phyloP scores from a whole-genome alignment of 2,797 vertebrate genomes.

The Pogonophryne albipinna region DNA sequence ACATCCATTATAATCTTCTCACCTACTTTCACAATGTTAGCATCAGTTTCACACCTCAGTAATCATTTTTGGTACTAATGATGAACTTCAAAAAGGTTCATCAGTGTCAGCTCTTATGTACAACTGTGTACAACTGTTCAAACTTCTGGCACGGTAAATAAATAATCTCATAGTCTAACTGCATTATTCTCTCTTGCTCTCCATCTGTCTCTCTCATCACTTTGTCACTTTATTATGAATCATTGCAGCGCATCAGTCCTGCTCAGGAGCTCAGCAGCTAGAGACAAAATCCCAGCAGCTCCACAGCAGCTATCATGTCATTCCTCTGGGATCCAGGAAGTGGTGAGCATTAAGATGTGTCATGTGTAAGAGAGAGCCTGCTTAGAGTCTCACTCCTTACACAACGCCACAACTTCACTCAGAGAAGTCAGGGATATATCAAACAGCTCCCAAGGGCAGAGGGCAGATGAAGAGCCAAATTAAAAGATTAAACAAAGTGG shows the following conservation, averaged over 20 bases:
- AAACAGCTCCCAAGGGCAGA: slow-evolving; percentile 55
- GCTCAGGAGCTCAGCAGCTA: slow-evolving; percentile 28
- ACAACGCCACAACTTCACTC: slow-evolving; percentile 25
- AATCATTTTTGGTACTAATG: slow-evolving; percentile 9
- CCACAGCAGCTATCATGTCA: slow-evolving; percentile 51
- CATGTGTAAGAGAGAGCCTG: slow-evolving; percentile 48
- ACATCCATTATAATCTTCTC: slow-evolving; percentile 18
- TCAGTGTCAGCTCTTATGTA: slow-evolving; percentile 32
- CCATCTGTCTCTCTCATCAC: slow-evolving; percentile 32
- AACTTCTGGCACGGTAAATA: slow-evolving; percentile 34
- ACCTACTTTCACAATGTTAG: slow-evolving; percentile 8
- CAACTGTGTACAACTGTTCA: slow-evolving; percentile 32
- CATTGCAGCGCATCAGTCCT: slow-evolving; percentile 21
- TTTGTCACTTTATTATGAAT: slow-evolving; percentile 41
- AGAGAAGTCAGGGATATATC: slow-evolving; percentile 37
- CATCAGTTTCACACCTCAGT: not conserved
- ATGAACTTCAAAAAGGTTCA: slow-evolving; percentile 33
- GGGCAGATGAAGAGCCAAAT: slow-evolving; percentile 63
- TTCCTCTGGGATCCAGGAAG: slow-evolving; percentile 60
- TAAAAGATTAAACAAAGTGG: slow-evolving; percentile 64
- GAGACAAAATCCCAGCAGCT: slow-evolving; percentile 38
- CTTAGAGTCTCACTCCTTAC: slow-evolving; percentile 50
- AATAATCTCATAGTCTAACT: slow-evolving; percentile 38
- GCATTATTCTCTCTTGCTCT: slow-evolving; percentile 32
- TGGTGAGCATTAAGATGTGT: slow-evolving; percentile 53